These are phyloP conservation scores for Polyergus mexicanus DNA, from an alignment of 1,140 invertebrate genomes.

Conservation along the genomic window DNA sequence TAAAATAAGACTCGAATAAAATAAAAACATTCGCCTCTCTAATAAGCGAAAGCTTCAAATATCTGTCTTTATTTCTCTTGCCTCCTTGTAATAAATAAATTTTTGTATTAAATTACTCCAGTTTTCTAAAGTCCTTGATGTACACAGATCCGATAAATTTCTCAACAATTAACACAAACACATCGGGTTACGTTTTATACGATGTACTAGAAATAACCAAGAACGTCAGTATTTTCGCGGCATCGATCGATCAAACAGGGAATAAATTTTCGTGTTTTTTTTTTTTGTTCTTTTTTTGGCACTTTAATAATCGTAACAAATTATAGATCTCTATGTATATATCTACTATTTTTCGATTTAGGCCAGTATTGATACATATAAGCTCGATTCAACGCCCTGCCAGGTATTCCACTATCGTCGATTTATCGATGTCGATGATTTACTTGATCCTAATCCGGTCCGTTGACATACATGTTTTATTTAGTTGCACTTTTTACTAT, in stretches of 20 bases:
- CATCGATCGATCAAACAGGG: constrained; percentile 47
- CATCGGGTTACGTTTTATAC: constrained; percentile 57
- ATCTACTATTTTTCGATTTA: constrained; percentile 55
- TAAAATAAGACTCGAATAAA: constrained; percentile 26
- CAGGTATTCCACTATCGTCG: constrained; percentile 59
- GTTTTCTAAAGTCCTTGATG: neutral
- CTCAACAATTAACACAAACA: constrained; percentile 67
- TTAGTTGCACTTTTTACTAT: neutral
- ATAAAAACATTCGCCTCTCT: constrained; percentile 26
- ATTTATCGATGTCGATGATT: constrained; percentile 9
- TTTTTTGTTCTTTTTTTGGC: constrained; percentile 30
- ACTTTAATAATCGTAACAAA: constrained; percentile 60
- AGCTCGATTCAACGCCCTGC: constrained; percentile 67
- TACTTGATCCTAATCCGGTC: neutral
- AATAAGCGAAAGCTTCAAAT: neutral
- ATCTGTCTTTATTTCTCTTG: neutral
- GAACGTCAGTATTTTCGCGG: constrained; percentile 45
- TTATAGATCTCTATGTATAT: constrained; percentile 53
- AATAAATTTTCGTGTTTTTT: constrained; percentile 37
- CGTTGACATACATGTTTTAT: neutral
- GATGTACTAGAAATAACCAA: constrained; percentile 51
- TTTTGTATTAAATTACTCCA: neutral
- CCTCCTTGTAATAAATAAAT: constrained; percentile 31
- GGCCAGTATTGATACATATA: constrained; percentile 69
- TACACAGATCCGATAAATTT: constrained; percentile 19